Conservation (phyloP, 2,888 invertebrate species). For the Tetropium fuscum region DNA sequence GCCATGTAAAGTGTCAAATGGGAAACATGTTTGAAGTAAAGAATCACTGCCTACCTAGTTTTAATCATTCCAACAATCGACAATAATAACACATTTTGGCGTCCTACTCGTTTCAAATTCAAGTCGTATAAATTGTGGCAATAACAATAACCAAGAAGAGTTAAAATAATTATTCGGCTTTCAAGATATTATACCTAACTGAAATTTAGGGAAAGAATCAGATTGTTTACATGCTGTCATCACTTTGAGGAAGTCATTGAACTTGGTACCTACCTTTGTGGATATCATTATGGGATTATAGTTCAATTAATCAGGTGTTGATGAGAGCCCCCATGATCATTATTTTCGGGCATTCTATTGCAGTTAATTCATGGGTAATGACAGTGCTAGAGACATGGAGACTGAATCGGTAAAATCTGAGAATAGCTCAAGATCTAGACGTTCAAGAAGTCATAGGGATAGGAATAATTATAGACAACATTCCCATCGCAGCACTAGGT, state of each 20-base stretch:
- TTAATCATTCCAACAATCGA: neutral
- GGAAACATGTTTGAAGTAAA: too few species aligned
- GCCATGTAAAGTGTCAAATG: neutral
- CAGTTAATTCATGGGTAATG: slow-evolving; percentile 64
- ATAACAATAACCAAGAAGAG: neutral
- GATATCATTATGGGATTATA: neutral
- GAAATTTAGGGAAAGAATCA: slow-evolving; percentile 7
- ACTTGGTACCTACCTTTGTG: slow-evolving; percentile 25
- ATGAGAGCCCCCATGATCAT: slow-evolving; percentile 23
- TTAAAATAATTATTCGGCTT: neutral
- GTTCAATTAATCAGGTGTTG: slow-evolving; percentile 3
- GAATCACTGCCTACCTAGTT: neutral
- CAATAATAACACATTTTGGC: neutral
- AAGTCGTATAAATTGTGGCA: neutral
- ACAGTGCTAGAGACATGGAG: slow-evolving; percentile 79
- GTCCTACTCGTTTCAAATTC: neutral
- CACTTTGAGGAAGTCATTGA: slow-evolving; percentile 41
- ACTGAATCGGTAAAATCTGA: slow-evolving; percentile 95
- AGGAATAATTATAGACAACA: slow-evolving; percentile 72
- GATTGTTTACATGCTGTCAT: slow-evolving; percentile 44
- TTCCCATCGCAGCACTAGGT: slow-evolving; percentile 77
- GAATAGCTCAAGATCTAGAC: slow-evolving; percentile 84
- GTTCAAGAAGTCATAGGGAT: slow-evolving; percentile 73
- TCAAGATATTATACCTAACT: slow-evolving; percentile 13
- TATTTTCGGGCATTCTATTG: slow-evolving; percentile 1